Conservation (phyloP, 2,888 invertebrate species). For the Sympetrum striolatum region DNA sequence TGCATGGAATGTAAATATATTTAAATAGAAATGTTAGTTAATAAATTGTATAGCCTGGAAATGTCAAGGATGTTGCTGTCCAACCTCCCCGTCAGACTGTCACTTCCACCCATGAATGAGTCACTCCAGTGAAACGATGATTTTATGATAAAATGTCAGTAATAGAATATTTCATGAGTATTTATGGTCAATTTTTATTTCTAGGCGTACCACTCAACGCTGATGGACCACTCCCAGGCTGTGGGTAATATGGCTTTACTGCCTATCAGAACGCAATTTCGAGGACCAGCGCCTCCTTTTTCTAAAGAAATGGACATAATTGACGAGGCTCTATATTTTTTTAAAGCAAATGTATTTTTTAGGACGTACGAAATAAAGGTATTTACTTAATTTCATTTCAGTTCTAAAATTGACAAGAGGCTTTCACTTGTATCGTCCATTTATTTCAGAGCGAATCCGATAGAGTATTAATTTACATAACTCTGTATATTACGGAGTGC, state of each 20-base stretch:
- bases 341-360: constrained; percentile 99
- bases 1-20: too few relatives aligned
- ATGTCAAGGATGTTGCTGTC: too few relatives aligned
- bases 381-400: constrained; percentile 48
- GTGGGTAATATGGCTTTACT: constrained; percentile 94
- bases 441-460: constrained; percentile 89
- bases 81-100: too few relatives aligned
- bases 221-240: constrained; percentile 73
- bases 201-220: constrained; percentile 95
- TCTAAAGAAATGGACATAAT: constrained; percentile 84
- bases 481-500: constrained; percentile 97
- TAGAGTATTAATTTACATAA: constrained; percentile 95
- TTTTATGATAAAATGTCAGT: too few relatives aligned
- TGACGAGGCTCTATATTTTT: constrained; percentile 96
- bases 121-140: too few relatives aligned
- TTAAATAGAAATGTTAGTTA: too few relatives aligned
- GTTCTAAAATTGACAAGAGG: neutral
- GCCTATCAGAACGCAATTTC: constrained; percentile 86
- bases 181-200: constrained; percentile 52
- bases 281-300: constrained; percentile 87
- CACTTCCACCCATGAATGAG: too few relatives aligned
- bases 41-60: too few relatives aligned
- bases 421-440: constrained; percentile 44
- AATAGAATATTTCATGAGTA: too few relatives aligned
- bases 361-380: constrained; percentile 98